Percentiles rank a stretch among this genome's conserved stretches.
Conservation (phyloP, 2,888 invertebrate species). For the Anthophora plumipes region DNA sequence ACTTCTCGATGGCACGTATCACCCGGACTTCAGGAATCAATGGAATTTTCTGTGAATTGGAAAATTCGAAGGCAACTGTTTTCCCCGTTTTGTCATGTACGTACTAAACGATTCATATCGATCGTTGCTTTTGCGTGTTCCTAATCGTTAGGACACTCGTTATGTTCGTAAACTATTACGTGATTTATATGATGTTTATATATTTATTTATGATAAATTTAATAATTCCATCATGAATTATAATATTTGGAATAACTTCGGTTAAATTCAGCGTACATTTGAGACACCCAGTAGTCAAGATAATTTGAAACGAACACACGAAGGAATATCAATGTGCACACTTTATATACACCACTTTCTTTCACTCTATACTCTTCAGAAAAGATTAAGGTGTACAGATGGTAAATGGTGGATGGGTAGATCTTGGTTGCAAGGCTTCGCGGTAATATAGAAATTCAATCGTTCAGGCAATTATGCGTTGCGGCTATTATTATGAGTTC, state of each 20-base stretch:
- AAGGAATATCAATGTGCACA: not conserved
- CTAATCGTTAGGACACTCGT: no score
- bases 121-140: no score
- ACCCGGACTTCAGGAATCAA: conserved; percentile 72
- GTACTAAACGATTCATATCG: no score
- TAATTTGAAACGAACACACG: not conserved
- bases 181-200: no score
- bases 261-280: no score
- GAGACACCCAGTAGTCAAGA: no score
- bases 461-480: conserved; percentile 83
- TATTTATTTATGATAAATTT: no score
- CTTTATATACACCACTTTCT: not conserved
- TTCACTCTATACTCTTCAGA: not conserved
- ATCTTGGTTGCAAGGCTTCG: conserved; percentile 73
- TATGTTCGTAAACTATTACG: no score
- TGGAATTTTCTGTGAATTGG: conserved; percentile 28
- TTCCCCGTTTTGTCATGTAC: no score
- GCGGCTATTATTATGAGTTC: conserved; percentile 81
- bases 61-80: not conserved
- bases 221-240: no score
- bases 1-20: conserved; percentile 76
- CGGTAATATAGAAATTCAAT: conserved; percentile 84
- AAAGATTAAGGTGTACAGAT: conserved; percentile 60
- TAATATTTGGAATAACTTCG: no score
- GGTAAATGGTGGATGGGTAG: conserved; percentile 64